phyloP scores from a whole-genome alignment of 1,140 invertebrate genomes.

The Melitaea cinxia region DNA sequence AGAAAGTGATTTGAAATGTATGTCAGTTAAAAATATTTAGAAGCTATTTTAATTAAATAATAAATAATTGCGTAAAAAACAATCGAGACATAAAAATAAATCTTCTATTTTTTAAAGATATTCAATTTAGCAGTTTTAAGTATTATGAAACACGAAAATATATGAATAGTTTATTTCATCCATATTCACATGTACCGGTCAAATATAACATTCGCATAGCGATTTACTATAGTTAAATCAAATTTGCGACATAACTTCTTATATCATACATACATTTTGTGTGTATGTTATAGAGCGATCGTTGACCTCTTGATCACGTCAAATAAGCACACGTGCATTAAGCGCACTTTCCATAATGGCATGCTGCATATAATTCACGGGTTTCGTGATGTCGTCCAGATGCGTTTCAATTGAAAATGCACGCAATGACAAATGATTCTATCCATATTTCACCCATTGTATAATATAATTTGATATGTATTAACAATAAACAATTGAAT shows the following conservation, averaged over 20 bases:
- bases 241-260: not conserved
- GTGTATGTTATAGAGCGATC: conserved; percentile 14
- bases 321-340: conserved; percentile 16
- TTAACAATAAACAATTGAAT: conserved; percentile 17
- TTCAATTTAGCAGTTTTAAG: too few species aligned
- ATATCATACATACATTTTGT: not conserved
- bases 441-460: not conserved
- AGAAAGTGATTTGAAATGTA: too few species aligned
- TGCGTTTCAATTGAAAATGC: conserved; percentile 1
- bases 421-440: conserved; percentile 6
- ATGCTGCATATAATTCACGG: conserved; percentile 35
- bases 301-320: conserved; percentile 32
- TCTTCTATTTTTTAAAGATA: too few species aligned
- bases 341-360: conserved; percentile 53
- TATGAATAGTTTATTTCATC: too few species aligned
- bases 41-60: too few species aligned
- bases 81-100: too few species aligned
- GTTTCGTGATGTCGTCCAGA: conserved; percentile 15
- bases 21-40: too few species aligned
- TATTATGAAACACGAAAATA: too few species aligned
- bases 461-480: not conserved
- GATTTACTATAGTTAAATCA: not conserved
- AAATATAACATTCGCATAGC: not conserved
- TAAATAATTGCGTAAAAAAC: too few species aligned
- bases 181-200: too few species aligned